Base-by-base conservation (phyloP, 2,797 vertebrate genomes). In the Micromesistius poutassou region DNA sequence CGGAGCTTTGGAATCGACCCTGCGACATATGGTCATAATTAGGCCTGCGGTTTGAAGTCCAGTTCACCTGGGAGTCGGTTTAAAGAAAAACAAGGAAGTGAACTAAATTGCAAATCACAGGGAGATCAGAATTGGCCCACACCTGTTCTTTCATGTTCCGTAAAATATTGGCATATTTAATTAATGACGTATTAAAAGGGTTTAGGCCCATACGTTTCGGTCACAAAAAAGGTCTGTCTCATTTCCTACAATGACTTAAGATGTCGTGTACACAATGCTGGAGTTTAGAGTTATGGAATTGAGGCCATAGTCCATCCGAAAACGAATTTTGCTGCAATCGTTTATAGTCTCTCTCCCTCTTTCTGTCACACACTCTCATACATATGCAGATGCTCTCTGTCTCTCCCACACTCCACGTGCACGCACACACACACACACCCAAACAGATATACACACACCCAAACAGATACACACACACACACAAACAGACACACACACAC, bases 401-500 rank as follows among this genome's bases (percentile, higher is more conserved):
- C 66, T 70, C 66, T 28, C 66, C 0, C 66, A 22, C 66, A 25
- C 66, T 28, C 66, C 8, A 8, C 25, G 12, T 12, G 9, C 8
- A 3, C 66, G 3, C 25, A 10, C 66, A 10, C 25, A 28, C 66
- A 28, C 66, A 28, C 28, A 55, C 50, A 55, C 50, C 22, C 50
- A 55, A 4, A 55, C 50, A 55, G 19, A 55, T 5, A 5, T 14
- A 16, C 46, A 19, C 46, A 50, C 13, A 50, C 16, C 19, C 46
- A 16, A 14, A 19, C 46, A 16, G 14, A 19, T 14, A 50, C 16
- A 16, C 46, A 50, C 46, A 50, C 46, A 19, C 16, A 50, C 19
- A 50, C 46, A 5, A 14, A 50, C 84, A 75, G 22, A 66, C 55
- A 79, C 28, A 38, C 68, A 79, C 80, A 80, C 75, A 76, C 16